A percentile compares a stretch with the other conserved stretches of the same genome.
Evolutionary conservation across 2,113 vertebrate species (phyloP).

Genomic region (Oreochromis tanganicae): DNA sequence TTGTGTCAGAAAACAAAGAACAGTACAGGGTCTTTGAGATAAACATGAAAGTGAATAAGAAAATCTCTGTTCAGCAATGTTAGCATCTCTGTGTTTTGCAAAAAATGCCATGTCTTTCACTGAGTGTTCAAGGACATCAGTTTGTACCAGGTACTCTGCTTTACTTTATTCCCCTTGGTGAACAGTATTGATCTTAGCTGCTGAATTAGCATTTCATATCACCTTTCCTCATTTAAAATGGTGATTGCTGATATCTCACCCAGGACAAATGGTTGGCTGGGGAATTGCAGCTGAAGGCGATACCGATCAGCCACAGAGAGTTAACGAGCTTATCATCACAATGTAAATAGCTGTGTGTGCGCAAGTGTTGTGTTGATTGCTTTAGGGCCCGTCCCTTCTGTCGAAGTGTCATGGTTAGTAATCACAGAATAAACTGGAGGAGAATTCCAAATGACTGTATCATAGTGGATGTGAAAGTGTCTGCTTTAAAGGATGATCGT

Average conservation of each 20-base stretch:
- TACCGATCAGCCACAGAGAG: slow-evolving; percentile 61
- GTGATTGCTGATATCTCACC: slow-evolving; percentile 65
- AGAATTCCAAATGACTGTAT: slow-evolving; percentile 36
- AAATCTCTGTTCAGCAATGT: background rate
- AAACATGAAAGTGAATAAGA: background rate
- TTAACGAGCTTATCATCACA: slow-evolving; percentile 67
- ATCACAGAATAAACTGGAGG: slow-evolving; percentile 48
- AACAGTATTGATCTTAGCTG: slow-evolving; percentile 56
- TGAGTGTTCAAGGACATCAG: background rate
- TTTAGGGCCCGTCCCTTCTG: slow-evolving; percentile 31
- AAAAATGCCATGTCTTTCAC: background rate
- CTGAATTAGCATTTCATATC: slow-evolving; percentile 71
- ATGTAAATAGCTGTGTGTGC: slow-evolving; percentile 57
- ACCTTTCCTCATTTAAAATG: slow-evolving; percentile 67
- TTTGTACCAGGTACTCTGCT: background rate
- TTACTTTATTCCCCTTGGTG: slow-evolving; percentile 11
- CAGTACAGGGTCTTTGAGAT: background rate
- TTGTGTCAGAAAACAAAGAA: background rate
- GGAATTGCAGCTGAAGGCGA: slow-evolving; percentile 48
- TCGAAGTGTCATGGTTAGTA: slow-evolving; percentile 37
- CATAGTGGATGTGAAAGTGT: background rate
- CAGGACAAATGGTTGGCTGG: slow-evolving; percentile 53
- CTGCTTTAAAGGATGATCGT: background rate
- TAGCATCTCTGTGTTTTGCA: background rate
- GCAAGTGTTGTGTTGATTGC: slow-evolving; percentile 50